Evolutionary conservation across 2,113 vertebrate genomes (phyloP).

Genomic region (Collichthys lucidus): DNA sequence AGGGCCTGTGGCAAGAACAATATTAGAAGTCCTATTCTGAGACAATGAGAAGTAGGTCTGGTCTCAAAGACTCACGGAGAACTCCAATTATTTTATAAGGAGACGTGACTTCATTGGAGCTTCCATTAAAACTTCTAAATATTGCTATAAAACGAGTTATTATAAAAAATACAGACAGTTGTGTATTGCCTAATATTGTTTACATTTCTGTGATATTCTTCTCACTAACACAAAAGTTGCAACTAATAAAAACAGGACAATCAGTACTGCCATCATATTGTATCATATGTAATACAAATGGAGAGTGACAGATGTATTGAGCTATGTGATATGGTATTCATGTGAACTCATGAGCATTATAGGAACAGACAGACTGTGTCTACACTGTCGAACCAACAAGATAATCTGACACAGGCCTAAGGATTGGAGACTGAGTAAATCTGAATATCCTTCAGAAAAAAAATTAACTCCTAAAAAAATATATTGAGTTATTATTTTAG

Average conservation of each 20-base stretch:
- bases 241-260: not conserved
- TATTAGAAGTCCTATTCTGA: slow-evolving; percentile 68
- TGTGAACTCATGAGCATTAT: not conserved
- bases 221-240: not conserved
- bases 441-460: not conserved
- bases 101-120: not conserved
- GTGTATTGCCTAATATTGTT: not conserved
- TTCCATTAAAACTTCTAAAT: not conserved
- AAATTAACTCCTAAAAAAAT: not conserved
- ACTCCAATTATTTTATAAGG: not conserved
- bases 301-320: not conserved
- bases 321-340: not conserved
- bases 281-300: not conserved
- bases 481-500: not conserved
- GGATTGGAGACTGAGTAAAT: not conserved
- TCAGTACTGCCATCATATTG: not conserved
- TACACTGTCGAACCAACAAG: not conserved
- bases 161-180: not conserved
- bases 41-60: slow-evolving; percentile 63
- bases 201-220: not conserved
- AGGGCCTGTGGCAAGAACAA: slow-evolving; percentile 64
- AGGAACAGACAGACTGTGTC: not conserved
- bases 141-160: not conserved
- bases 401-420: not conserved
- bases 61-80: slow-evolving; percentile 19